Base-by-base conservation (phyloP, 2,888 invertebrate species). In the Sminthurides aquaticus region DNA sequence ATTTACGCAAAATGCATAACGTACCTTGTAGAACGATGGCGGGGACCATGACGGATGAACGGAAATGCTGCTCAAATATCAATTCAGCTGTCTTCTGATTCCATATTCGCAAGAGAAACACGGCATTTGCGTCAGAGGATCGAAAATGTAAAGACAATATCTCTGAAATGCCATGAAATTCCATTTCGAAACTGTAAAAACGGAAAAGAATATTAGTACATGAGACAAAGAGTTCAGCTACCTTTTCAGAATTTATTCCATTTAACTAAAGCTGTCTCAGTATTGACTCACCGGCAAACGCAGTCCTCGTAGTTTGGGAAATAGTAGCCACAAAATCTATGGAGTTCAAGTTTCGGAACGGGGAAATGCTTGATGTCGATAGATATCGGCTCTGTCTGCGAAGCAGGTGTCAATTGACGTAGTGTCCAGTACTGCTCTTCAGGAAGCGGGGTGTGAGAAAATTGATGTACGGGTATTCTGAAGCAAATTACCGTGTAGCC, bases 291-390 rank as follows among this genome's bases (percentile, higher is more conserved):
- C 64, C 62, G 43, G 49, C 69, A 69, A 18, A 69, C 48, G 2
- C 67, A 67, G 18, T 29, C 43, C 28, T 69, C 67, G 22, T 69
- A 58, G 48, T 64, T 67, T 18, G 69, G 69, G 3, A 65, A 59
- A 49, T 67, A 69, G 55, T 65, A 65, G n/a, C 69, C 69, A 24
- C 63, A 49, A 5, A 69, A 57, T 22, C 62, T n/a, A 26, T 65
- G 29, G 1, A 69, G 62, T n/a, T 55, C 8, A 8, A 27, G 3
- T 1, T 20, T 48, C 55, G 54, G 29, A 18, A 22, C 11, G 43
- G 43, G 43, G 15, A 34, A 34, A 5, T 11, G 43, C 8, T 15
- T 15, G 15, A 15, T 34, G 18, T 54, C 29, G 2, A 15, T n/a
- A 1, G 52, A n/a, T 27, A 52, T 8, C n/a, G 49, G 24, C 1